Evolutionary conservation across 2,113 vertebrate species (phyloP).

Genomic region (Podarcis muralis): DNA sequence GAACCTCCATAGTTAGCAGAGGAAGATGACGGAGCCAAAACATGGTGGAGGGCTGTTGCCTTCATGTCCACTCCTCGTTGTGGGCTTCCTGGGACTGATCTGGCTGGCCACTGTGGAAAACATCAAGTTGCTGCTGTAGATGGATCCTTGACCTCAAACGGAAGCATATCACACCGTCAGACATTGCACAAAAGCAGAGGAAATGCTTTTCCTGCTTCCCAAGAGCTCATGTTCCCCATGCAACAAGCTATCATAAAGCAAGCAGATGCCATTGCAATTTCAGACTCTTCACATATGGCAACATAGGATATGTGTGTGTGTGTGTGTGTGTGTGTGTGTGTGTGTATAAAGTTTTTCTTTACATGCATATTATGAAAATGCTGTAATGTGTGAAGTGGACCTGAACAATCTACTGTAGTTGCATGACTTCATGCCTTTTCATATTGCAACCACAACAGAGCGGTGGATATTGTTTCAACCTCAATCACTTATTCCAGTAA

Average conservation of each 20-base stretch:
- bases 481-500: background rate
- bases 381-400: background rate
- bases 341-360: background rate
- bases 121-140: background rate
- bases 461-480: background rate
- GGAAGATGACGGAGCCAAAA: too few species aligned
- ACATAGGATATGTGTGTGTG: background rate
- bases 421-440: background rate
- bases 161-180: background rate
- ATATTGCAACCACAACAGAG: background rate
- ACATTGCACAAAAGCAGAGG: background rate
- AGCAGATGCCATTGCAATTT: background rate
- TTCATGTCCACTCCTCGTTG: background rate
- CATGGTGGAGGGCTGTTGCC: too few species aligned
- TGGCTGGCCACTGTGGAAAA: background rate
- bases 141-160: background rate
- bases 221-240: background rate
- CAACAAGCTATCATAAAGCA: background rate
- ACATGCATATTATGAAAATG: background rate
- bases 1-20: too few species aligned
- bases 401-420: background rate
- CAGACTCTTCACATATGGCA: background rate
- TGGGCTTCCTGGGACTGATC: background rate
- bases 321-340: background rate
- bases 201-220: background rate